Evolutionary conservation across 1,140 invertebrate genomes (phyloP).

Genomic region (Drosophila chauvacae): DNA sequence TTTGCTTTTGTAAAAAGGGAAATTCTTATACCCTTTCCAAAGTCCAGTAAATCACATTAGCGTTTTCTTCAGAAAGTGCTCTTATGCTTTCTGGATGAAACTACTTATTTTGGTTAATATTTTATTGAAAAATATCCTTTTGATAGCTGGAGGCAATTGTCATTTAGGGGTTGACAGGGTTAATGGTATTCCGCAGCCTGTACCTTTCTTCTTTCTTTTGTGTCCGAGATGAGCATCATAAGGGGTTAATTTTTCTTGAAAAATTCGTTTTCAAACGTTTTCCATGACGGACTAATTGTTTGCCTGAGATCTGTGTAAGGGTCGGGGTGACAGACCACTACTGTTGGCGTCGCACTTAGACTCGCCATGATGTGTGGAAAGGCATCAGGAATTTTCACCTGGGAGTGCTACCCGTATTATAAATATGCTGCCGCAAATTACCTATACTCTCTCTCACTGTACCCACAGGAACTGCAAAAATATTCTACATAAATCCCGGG

Average conservation of each 20-base stretch:
- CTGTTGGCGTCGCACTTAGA: not conserved
- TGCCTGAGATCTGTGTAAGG: not conserved
- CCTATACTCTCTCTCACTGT: not conserved
- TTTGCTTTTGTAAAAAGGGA: constrained; percentile 14
- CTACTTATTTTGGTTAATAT: constrained; percentile 34
- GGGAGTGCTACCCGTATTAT: constrained; percentile 33
- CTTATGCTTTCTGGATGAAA: constrained; percentile 7
- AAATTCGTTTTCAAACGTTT: constrained; percentile 25
- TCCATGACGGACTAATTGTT: constrained; percentile 38
- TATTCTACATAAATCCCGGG: constrained; percentile 8
- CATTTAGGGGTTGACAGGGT: constrained; percentile 48
- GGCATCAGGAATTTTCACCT: constrained; percentile 27
- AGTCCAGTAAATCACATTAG: constrained; percentile 22
- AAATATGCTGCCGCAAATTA: constrained; percentile 30
- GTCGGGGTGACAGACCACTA: constrained; percentile 17
- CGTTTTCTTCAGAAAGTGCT: constrained; percentile 2
- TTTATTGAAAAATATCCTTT: constrained; percentile 52
- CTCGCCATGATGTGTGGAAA: constrained; percentile 11
- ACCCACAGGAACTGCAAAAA: constrained; percentile 24
- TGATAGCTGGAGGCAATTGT: constrained; percentile 35
- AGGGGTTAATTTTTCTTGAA: constrained; percentile 46
- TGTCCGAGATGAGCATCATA: constrained; percentile 31
- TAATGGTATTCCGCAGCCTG: constrained; percentile 34
- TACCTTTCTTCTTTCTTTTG: constrained; percentile 31
- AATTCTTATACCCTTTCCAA: constrained; percentile 15